Conservation (phyloP, 2,888 invertebrate genomes). For the Drosophila mulleri region DNA sequence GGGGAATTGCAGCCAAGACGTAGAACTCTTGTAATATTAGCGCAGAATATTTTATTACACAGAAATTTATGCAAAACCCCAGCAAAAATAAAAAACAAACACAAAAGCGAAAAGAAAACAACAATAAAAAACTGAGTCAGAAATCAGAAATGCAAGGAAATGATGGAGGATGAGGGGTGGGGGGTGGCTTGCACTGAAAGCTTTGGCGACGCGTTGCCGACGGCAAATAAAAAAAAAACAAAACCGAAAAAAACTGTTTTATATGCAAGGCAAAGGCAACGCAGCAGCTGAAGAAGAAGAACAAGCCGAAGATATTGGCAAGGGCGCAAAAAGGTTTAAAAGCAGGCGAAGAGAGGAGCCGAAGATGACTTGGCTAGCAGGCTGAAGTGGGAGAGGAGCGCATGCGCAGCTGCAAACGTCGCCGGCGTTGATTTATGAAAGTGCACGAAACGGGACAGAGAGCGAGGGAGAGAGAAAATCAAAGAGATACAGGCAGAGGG, state of each 20-base stretch:
- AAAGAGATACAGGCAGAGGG: not conserved
- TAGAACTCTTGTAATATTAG: slow-evolving; percentile 65
- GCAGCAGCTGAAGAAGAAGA: slow-evolving; percentile 26
- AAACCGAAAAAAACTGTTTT: slow-evolving; percentile 68
- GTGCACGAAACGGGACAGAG: slow-evolving; percentile 64
- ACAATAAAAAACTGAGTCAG: slow-evolving; percentile 49
- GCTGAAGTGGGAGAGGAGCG: slow-evolving; percentile 33
- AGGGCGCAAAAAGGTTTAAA: slow-evolving; percentile 76
- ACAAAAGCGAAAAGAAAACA: slow-evolving; percentile 23
- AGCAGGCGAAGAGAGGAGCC: not conserved
- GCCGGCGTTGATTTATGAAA: slow-evolving; percentile 80
- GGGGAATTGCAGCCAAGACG: slow-evolving; percentile 5
- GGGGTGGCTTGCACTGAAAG: slow-evolving; percentile 56
- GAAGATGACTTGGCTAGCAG: slow-evolving; percentile 14
- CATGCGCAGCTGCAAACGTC: slow-evolving; percentile 78
- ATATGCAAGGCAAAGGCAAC: slow-evolving; percentile 69
- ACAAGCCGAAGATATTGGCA: slow-evolving; percentile 53
- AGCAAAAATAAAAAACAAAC: slow-evolving; percentile 26
- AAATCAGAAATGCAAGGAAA: slow-evolving; percentile 21
- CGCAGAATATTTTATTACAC: slow-evolving; percentile 76
- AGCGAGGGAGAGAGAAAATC: not conserved
- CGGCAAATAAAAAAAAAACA: slow-evolving; percentile 58
- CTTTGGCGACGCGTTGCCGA: slow-evolving; percentile 78
- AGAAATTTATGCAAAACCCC: slow-evolving; percentile 72
- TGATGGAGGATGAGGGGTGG: slow-evolving; percentile 6